phyloP scores from a whole-genome alignment of 1,140 invertebrate species.

The Globodera rostochiensis region DNA sequence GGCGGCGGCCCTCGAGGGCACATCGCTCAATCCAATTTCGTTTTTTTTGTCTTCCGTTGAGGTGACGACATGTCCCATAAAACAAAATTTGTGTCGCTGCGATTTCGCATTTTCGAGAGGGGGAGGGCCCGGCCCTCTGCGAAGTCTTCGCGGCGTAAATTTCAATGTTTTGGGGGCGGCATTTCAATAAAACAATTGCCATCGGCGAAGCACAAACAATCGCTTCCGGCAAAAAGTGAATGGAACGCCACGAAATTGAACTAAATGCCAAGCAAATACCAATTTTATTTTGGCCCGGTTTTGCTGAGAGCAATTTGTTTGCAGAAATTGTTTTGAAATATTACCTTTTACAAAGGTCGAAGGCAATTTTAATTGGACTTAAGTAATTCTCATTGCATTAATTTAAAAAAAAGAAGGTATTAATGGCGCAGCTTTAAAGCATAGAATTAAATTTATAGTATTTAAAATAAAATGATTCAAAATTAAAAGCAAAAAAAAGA shows the following conservation, averaged over 20 bases:
- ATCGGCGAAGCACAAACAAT: neutral
- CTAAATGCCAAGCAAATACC: conserved; percentile 4
- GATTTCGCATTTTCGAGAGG: neutral
- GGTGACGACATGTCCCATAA: neutral
- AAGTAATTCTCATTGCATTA: too few species aligned
- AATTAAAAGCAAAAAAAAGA: too few species aligned
- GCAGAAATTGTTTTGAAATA: neutral
- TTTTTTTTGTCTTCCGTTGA: neutral
- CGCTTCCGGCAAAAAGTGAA: neutral
- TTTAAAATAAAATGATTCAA: too few species aligned
- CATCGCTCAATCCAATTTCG: neutral
- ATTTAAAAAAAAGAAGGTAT: too few species aligned
- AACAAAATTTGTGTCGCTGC: neutral
- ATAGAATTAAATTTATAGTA: too few species aligned
- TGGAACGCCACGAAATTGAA: neutral
- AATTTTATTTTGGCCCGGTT: neutral
- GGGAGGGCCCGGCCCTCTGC: too few species aligned
- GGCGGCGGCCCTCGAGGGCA: neutral
- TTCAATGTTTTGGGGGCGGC: neutral
- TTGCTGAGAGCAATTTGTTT: neutral
- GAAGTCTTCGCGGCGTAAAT: neutral
- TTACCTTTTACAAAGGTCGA: too few species aligned
- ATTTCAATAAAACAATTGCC: neutral
- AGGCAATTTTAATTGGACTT: too few species aligned
- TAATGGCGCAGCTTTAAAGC: too few species aligned